Conservation (phyloP, 1,140 invertebrate genomes). For the Lepidurus couesii region DNA sequence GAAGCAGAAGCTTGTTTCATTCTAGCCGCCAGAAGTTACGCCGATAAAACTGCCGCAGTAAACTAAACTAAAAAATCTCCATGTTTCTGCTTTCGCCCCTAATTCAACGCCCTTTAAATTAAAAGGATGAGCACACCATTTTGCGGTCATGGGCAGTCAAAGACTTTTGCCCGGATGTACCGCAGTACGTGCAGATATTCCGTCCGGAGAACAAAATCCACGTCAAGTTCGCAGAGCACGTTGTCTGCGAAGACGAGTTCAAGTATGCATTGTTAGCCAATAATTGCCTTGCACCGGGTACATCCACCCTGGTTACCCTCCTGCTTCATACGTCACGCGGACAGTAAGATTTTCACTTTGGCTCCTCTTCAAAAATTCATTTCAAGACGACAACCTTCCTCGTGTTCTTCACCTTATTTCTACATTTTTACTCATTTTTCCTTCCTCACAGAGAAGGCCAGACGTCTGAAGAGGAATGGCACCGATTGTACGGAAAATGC, state of each 20-base stretch:
- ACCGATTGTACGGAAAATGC: conserved; percentile 90
- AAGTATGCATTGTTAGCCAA: conserved; percentile 88
- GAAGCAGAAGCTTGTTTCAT: conserved; percentile 96
- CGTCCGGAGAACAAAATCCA: conserved; percentile 96
- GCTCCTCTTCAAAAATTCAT: conserved; percentile 16
- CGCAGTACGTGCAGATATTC: conserved; percentile 97
- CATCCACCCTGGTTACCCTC: conserved; percentile 90
- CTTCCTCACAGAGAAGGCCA: conserved; percentile 78
- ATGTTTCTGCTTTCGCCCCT: conserved; percentile 26
- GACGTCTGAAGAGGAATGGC: conserved; percentile 95
- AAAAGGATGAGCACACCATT: conserved; percentile 90
- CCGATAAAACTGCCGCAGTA: conserved; percentile 90
- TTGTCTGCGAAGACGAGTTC: conserved; percentile 86
- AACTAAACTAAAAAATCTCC: conserved; percentile 41
- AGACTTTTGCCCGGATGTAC: conserved; percentile 91
- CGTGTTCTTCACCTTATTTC: neutral
- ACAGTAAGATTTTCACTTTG: conserved; percentile 64
- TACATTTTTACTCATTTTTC: conserved; percentile 17
- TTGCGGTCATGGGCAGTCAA: conserved; percentile 96
- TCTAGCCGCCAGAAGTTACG: conserved; percentile 86
- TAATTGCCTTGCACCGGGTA: conserved; percentile 95
- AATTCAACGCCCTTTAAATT: neutral
- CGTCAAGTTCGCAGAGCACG: conserved; percentile 95
- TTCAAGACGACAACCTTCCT: no score
- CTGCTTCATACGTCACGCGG: conserved; percentile 91